These are phyloP conservation scores for Danio kyathit DNA, from an alignment of 2,797 vertebrate genomes.

Conservation along the genomic window DNA sequence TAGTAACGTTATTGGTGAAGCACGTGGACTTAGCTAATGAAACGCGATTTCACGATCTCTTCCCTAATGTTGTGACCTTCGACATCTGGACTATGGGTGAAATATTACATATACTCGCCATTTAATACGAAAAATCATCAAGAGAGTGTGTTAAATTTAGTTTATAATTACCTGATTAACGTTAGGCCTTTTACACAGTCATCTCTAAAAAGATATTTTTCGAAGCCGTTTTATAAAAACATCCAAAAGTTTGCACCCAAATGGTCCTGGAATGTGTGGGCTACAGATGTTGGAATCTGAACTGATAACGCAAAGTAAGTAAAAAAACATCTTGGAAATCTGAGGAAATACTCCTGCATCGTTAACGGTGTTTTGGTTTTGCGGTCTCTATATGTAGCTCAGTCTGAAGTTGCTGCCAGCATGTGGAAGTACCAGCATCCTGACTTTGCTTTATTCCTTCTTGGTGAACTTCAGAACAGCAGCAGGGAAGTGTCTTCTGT, in stretches of 20 bases:
- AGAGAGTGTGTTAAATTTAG: not conserved
- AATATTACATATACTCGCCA: not conserved
- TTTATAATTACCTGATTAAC: not conserved
- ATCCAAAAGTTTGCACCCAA: too few relatives aligned
- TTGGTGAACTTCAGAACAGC: constrained; percentile 78
- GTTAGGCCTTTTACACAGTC: not conserved
- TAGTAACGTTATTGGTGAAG: not conserved
- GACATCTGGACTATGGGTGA: not conserved
- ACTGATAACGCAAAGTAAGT: not conserved
- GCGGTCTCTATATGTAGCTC: not conserved
- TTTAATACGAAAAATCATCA: not conserved
- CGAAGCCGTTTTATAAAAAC: not conserved
- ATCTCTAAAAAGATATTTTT: not conserved
- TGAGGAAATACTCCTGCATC: not conserved
- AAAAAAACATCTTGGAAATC: not conserved
- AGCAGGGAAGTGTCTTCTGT: constrained; percentile 73
- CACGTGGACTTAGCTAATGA: not conserved
- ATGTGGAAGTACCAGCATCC: constrained; percentile 74
- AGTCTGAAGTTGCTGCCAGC: constrained; percentile 42
- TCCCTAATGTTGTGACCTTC: not conserved
- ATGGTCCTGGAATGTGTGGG: not conserved
- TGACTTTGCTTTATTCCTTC: constrained; percentile 68
- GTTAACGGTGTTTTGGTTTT: not conserved
- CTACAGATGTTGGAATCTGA: not conserved
- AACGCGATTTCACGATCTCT: not conserved